A percentile compares a stretch with the other conserved stretches of the same genome.
Evolutionary conservation across 1,140 invertebrate species (phyloP).

Genomic region (Drosophila sulfurigaster): DNA sequence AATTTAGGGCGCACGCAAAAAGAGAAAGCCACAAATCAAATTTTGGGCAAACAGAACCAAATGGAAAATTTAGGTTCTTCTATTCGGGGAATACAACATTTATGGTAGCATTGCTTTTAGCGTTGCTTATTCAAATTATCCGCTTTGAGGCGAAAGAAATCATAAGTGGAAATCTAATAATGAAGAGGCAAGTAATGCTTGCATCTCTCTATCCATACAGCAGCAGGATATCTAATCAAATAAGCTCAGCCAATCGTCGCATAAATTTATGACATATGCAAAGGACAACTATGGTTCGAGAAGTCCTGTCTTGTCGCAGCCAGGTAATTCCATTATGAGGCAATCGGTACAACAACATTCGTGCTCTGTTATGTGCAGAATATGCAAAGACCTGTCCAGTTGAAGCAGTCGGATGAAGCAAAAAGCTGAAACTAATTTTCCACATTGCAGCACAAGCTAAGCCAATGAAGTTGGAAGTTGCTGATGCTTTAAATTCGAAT

Average conservation of each 20-base stretch:
- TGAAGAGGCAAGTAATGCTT: slow-evolving; percentile 21
- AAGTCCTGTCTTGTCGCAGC: slow-evolving; percentile 12
- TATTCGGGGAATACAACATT: not conserved
- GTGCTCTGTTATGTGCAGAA: slow-evolving; percentile 12
- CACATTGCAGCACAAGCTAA: slow-evolving; percentile 62
- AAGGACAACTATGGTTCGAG: slow-evolving; percentile 17
- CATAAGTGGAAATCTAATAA: slow-evolving; percentile 73
- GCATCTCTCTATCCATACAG: not conserved
- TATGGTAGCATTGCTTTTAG: slow-evolving; percentile 12
- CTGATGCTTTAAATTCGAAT: slow-evolving; percentile 26
- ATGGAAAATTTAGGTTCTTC: slow-evolving; percentile 11
- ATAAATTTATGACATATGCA: slow-evolving; percentile 75
- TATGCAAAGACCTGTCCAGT: slow-evolving; percentile 33
- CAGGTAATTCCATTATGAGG: slow-evolving; percentile 69
- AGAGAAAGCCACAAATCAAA: slow-evolving; percentile 61
- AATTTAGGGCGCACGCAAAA: slow-evolving; percentile 39
- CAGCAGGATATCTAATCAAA: slow-evolving; percentile 68
- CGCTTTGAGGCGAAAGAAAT: slow-evolving; percentile 39
- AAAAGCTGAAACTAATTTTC: slow-evolving; percentile 66
- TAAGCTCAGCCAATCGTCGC: slow-evolving; percentile 75
- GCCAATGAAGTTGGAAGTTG: slow-evolving; percentile 27
- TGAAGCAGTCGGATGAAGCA: slow-evolving; percentile 14
- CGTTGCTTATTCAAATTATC: slow-evolving; percentile 38
- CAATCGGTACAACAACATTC: slow-evolving; percentile 50
- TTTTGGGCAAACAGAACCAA: slow-evolving; percentile 41